Base-by-base conservation (phyloP, 1,140 invertebrate species). In the Tribolium castaneum region DNA sequence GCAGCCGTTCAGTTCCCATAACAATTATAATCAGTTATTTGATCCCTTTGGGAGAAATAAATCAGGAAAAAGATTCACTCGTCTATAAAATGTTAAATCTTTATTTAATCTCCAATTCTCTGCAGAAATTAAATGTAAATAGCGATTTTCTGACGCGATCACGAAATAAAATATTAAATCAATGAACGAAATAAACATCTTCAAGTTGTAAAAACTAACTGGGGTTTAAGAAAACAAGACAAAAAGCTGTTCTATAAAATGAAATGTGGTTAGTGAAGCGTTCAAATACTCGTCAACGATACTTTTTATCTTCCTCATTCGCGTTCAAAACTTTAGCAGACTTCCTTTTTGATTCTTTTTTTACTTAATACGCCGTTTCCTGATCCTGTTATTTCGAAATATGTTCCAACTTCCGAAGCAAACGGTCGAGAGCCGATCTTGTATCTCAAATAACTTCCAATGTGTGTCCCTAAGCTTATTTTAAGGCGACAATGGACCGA, bases 181-280 rank as follows among this genome's bases (percentile, higher is more conserved):
- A 30, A 30, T 30, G 25, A 30, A 49, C 25, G 19, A 75, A 75
- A 75, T 75, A 49, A 62, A 45, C 25, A 35, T 62, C 52, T 14
- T 16, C 62, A 56, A 45, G 6, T 59, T 9, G 16, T 35, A 59
- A 75, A 75, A 59, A 75, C n/a, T 45, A 75, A 16, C 16, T 54
- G 45, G 35, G 25, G 22, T 70, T 70, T 34, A 56, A 54, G 22
- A 70, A 49, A 71, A 66, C 59, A 66, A 35, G 25, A 66, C 9
- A 66, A 81, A 80, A 81, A 80, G 75, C 80, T 80, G 56, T 79
- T 76, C 76, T 73, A 78, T 80, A 80, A 81, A 81, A 81, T 81
- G 76, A 78, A 81, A 78, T 78, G 80, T 78, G 80, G 78, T 81
- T 78, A 81, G 78, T 81, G 80, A 78, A 80, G 80, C 80, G 80